Evolutionary conservation across 2,797 vertebrate genomes (phyloP), one percentile per base, ranked within the genome.

Genomic region (Apogon talboti): DNA sequence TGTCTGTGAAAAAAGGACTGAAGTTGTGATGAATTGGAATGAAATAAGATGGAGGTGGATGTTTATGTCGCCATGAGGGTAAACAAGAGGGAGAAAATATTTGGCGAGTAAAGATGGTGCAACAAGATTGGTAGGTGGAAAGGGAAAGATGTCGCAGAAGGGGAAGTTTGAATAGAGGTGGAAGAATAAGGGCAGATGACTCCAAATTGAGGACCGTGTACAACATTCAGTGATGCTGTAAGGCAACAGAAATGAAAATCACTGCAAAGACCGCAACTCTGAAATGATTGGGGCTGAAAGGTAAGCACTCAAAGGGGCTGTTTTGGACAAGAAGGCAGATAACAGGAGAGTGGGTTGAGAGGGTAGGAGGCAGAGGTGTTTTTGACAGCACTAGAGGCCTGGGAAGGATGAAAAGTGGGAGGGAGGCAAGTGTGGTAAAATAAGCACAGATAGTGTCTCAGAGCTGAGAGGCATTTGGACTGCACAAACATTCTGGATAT

Each of bases 251-350:
- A 81, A 85, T 78, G 66, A 81, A 84, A 88, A 86, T 81, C 72
- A 77, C 72, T 77, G 71, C 76, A 76, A 28, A 73, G 63, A 74
- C 61, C 38, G 64, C 52, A 47, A 21, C 56, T 83, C 60, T 85
- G 82, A 83, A 83, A 85, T 83, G 81, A 90, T 81, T 79, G 66
- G 71, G 74, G 49, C 78, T 87, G 84, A 90, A 85, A 81, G 84
- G 80, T 83, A 84, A 83, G 61, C 70, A 76, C 79, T 81, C 77
- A 75, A 63, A 81, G 82, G 73, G 78, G 53, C 76, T 86, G 71
- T 83, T 87, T 79, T 79, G 74, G 80, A 85, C 73, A 79, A 82
- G 70, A 51, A 70, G 63, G 53, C 59, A 77, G 67, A 85, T 86
- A 88, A 83, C 63, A 55, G 67, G 40, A 63, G 61, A 73, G 57